Conservation (phyloP, 1,140 invertebrate species). For the Pseudobourletiella spinata region DNA sequence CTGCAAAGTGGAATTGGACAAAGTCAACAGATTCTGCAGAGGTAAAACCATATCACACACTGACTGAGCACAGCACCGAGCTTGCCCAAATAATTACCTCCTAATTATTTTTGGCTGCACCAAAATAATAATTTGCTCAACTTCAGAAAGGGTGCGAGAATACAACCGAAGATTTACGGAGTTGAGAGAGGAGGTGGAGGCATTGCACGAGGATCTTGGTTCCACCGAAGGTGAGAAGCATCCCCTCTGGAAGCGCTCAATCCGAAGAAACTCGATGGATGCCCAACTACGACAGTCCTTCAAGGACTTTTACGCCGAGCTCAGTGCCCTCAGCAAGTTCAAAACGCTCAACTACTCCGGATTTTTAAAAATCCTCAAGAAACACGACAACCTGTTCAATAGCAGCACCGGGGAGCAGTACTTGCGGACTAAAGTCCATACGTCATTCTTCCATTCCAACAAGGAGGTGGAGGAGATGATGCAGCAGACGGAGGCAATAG, state of each 20-base stretch:
- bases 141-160: slow-evolving; percentile 43
- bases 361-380: slow-evolving; percentile 99
- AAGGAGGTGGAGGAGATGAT: slow-evolving; percentile 96
- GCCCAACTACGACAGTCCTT: slow-evolving; percentile 89
- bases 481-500: slow-evolving; percentile 81
- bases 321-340: slow-evolving; percentile 84
- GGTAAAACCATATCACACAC: slow-evolving; percentile 45
- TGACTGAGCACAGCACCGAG: too few species aligned
- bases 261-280: slow-evolving; percentile 67
- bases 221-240: slow-evolving; percentile 25
- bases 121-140: slow-evolving; percentile 39
- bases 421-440: slow-evolving; percentile 84
- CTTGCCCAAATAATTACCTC: not conserved
- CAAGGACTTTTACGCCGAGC: slow-evolving; percentile 95
- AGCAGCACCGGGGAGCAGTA: slow-evolving; percentile 67
- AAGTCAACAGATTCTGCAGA: slow-evolving; percentile 82
- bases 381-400: slow-evolving; percentile 86
- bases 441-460: slow-evolving; percentile 88
- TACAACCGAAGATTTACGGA: slow-evolving; percentile 69
- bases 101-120: not conserved
- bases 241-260: slow-evolving; percentile 43
- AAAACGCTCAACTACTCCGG: slow-evolving; percentile 97
- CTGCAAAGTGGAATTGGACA: slow-evolving; percentile 47
- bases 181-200: slow-evolving; percentile 77
- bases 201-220: slow-evolving; percentile 43